Evolutionary conservation across 2,113 vertebrate genomes (phyloP), one percentile per base, ranked within the genome.

Genomic region (Lophotis ruficrista): DNA sequence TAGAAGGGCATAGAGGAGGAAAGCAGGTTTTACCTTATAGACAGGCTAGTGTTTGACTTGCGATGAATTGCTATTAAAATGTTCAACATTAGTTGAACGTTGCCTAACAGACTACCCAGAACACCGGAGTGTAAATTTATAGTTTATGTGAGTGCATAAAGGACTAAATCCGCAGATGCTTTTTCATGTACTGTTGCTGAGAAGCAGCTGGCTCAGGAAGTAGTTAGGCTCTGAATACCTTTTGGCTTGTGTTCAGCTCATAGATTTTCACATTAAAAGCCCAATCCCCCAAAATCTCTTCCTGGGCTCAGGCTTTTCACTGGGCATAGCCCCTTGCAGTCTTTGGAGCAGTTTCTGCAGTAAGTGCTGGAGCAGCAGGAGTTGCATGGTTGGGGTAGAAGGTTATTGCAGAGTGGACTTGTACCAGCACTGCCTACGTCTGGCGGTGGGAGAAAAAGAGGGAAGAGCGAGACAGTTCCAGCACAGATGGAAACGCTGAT

Each of bases 201-300:
- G 73, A 91, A 87, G 87, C 93, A 90, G 69, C 86, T 96, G 79
- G 71, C 79, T 93, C 31, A 1, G 80, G 90, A 94, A 76, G 37
- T 80, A 80, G 54, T 81, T 83, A 54, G 79, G 33, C 87, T 93
- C 71, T 64, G 60, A 79, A 72, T 90, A 86, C 75, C 76, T 94
- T 94, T 89, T 82, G 83, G 84, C 87, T 90, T 43, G 12, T 27
- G 35, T 84, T 91, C 85, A 95, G 33, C 58, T 91, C 70, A 61
- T 14, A 80, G 83, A 86, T 89, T 81, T 93, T 93, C 83, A 71
- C 62, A 37, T 69, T 70, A 72, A 57, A 91, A 69, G 30, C 69
- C 79, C 2, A 5, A 23, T 80, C 65, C 72, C 88, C 91, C 65
- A 53, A 69, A 84, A 85, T 93, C 92, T 78, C 13, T 81, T 83